Conservation (phyloP, 2,113 vertebrate genomes). For the Gambusia holbrooki region DNA sequence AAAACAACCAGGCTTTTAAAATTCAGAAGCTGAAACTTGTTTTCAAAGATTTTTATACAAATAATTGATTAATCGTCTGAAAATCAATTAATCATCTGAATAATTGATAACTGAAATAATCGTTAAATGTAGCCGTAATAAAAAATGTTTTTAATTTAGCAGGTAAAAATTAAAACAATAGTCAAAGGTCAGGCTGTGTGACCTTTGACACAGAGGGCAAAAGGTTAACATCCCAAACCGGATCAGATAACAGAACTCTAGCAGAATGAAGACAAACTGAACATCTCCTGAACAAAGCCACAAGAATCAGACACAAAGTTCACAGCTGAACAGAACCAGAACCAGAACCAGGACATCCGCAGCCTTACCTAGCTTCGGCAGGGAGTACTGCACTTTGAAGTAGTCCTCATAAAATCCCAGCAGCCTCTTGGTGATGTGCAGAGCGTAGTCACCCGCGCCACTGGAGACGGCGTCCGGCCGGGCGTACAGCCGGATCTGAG, state of each 20-base stretch:
- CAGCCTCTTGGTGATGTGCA: slow-evolving; percentile 95
- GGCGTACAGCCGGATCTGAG: slow-evolving; percentile 92
- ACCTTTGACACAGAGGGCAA: not conserved
- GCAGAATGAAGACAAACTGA: slow-evolving; percentile 6
- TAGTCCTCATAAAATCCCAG: slow-evolving; percentile 99
- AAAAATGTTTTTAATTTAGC: no score
- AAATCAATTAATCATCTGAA: no score
- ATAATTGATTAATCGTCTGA: no score
- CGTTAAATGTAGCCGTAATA: no score
- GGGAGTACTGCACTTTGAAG: slow-evolving; percentile 97
- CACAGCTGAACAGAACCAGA: not conserved
- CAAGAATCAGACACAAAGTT: slow-evolving; percentile 17
- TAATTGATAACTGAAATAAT: no score
- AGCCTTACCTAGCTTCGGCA: slow-evolving; percentile 97
- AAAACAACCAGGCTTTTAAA: no score
- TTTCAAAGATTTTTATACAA: no score
- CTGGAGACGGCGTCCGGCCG: slow-evolving; percentile 93
- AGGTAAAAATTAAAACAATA: no score
- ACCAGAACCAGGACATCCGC: not conserved
- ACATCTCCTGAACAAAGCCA: slow-evolving; percentile 5
- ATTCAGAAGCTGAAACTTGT: no score
- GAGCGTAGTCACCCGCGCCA: slow-evolving; percentile 94
- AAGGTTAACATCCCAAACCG: not conserved
- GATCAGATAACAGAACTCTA: not conserved
- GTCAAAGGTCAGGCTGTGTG: not conserved